Evolutionary conservation across 2,797 vertebrate species (phyloP).

Genomic region (Acropternis orthonyx): DNA sequence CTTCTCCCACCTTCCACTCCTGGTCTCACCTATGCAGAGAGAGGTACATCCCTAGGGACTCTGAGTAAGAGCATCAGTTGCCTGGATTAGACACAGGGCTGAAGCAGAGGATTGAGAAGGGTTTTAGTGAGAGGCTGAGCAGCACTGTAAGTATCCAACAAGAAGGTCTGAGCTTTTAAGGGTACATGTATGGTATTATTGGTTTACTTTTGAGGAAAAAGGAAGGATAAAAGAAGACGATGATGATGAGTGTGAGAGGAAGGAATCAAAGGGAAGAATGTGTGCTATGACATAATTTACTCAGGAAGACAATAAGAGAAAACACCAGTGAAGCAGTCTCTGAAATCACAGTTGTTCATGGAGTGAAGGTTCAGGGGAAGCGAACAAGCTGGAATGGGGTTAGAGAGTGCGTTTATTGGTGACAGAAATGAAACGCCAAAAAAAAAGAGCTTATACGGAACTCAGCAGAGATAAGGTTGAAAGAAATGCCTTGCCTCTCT

Average conservation of each 20-base stretch:
- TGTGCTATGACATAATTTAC: not conserved
- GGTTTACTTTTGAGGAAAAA: not conserved
- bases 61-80: not conserved
- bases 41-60: not conserved
- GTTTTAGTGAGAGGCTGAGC: not conserved
- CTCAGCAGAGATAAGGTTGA: not conserved
- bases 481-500: not conserved
- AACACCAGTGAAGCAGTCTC: not conserved
- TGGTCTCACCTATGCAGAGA: not conserved
- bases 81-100: not conserved
- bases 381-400: fast-evolving
- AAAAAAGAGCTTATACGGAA: not conserved
- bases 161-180: not conserved
- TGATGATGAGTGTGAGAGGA: not conserved
- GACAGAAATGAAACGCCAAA: not conserved
- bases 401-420: not conserved
- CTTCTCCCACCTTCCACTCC: not conserved
- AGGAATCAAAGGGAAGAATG: not conserved
- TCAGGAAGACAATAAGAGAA: not conserved
- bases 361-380: not conserved
- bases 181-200: not conserved
- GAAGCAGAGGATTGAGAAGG: not conserved
- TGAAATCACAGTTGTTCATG: not conserved
- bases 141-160: not conserved
- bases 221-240: not conserved